Evolutionary conservation across 92 coral and sea anemone species (phyloP), one percentile per base, ranked within the genome.

Genomic region (Zoanthus gigantus): DNA sequence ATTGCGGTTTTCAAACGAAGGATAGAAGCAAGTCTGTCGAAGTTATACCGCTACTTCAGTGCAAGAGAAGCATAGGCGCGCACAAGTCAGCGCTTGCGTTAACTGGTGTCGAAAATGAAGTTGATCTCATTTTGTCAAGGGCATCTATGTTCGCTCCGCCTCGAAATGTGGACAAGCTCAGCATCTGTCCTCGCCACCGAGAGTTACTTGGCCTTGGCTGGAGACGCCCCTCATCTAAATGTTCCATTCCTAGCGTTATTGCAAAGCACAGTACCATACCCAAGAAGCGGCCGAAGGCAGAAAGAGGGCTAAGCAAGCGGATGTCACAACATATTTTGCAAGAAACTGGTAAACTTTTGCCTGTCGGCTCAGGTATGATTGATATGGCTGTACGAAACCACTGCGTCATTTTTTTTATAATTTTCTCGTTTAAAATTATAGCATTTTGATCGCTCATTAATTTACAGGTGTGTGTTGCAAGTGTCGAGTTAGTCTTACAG

Each of bases 281-380:
- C 69, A 78, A 60, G 30, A 52, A 86, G 72, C 89, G 84, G 66
- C 89, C 89, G 89, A 86, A 86, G 84, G 85, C 60, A 31, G 87
- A 88, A 80, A 88, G 87, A 31, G 90, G 90, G 81, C 34, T 88
- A 73, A 88, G 87, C 65, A 71, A 88, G 73, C 50, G 78, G 61
- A 72, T 54, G 79, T 68, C 90, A 34, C 78, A 65, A 58, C 42
- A 78, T 54, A 78, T 87, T 71, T 78, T 87, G 77, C 78, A 82
- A 87, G 90, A 87, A 78, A 87, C 90, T 65, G 86, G 86, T 56
- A 73, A 69, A 53, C 76, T 81, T 72, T 63, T 88, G 60, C 80
- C 90, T 69, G 90, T 80, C 79, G 90, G 91, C 81, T 88, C 91
- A 88, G 91, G 87, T 88, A 88, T 48, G 87, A 78, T 69, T 44